Percentiles rank a stretch among this genome's conserved stretches.
These are phyloP conservation scores for Ophion ventricosus DNA, from an alignment of 2,888 invertebrate genomes.

Conservation along the genomic window DNA sequence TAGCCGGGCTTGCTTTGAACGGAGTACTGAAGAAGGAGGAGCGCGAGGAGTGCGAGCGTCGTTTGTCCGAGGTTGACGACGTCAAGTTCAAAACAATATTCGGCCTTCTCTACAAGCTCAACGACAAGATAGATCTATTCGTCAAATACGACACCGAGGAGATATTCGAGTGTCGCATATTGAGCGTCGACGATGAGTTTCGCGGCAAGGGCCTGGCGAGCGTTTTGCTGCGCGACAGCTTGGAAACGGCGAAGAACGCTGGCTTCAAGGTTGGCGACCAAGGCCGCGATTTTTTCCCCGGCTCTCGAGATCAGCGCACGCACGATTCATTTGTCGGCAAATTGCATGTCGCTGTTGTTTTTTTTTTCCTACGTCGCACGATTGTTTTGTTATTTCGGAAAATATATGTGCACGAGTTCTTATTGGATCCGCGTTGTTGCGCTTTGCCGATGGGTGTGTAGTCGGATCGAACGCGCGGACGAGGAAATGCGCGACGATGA, in stretches of 20 bases:
- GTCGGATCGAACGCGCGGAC: too few species aligned
- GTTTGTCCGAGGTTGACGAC: constrained; percentile 88
- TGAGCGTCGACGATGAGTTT: constrained; percentile 89
- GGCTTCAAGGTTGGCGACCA: constrained; percentile 87
- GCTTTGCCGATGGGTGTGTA: too few species aligned
- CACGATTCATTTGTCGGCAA: constrained; percentile 1
- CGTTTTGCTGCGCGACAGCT: constrained; percentile 88
- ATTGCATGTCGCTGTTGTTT: background rate
- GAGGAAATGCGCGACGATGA: too few species aligned
- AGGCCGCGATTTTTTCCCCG: background rate
- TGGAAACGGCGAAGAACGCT: constrained; percentile 87
- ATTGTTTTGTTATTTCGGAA: background rate
- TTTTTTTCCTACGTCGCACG: background rate
- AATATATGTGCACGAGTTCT: too few species aligned
- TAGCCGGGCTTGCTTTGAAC: constrained; percentile 91
- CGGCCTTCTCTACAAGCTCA: constrained; percentile 89
- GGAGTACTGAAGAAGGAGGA: constrained; percentile 91
- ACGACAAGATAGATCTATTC: constrained; percentile 89
- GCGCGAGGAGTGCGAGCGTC: constrained; percentile 88
- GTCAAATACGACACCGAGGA: constrained; percentile 87
- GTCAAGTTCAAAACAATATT: constrained; percentile 91
- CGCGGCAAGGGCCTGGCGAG: constrained; percentile 91
- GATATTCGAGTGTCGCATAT: constrained; percentile 91
- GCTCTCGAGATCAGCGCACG: constrained; percentile 15
- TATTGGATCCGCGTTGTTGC: too few species aligned